Evolutionary conservation across 2,113 vertebrate species (phyloP).

Genomic region (Ellobius talpinus): DNA sequence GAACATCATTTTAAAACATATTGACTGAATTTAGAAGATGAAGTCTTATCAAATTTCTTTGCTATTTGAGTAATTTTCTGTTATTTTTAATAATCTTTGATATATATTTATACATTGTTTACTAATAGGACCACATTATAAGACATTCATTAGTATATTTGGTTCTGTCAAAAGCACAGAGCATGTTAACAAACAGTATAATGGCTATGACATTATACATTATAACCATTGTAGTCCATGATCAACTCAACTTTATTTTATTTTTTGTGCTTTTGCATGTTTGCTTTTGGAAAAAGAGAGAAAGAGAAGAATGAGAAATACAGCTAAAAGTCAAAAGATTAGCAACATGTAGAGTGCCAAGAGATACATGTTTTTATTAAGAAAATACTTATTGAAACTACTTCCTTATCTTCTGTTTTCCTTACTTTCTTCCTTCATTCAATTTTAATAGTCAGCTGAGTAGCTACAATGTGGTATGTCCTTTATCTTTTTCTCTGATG

Average conservation of each 20-base stretch:
- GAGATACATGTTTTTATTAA: neutral
- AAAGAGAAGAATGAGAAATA: neutral
- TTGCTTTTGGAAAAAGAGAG: neutral
- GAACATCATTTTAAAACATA: neutral
- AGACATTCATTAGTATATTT: neutral
- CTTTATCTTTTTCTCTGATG: neutral
- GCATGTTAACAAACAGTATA: neutral
- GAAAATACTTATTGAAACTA: neutral
- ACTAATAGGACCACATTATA: neutral
- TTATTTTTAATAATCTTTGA: conserved; percentile 10
- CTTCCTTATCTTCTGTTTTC: neutral
- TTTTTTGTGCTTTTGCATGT: neutral
- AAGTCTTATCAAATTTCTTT: conserved; percentile 51
- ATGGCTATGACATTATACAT: neutral
- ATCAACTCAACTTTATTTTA: neutral
- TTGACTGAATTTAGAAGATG: conserved; percentile 8
- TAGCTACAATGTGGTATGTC: neutral
- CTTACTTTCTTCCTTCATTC: neutral
- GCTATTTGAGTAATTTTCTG: conserved; percentile 7
- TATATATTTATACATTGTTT: neutral
- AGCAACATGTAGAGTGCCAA: neutral
- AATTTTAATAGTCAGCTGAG: neutral
- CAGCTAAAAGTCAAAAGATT: neutral
- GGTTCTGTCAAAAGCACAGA: neutral
- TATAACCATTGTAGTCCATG: neutral